Base-by-base conservation (phyloP, 2,113 vertebrate species). In the Plecturocebus donacophilus region DNA sequence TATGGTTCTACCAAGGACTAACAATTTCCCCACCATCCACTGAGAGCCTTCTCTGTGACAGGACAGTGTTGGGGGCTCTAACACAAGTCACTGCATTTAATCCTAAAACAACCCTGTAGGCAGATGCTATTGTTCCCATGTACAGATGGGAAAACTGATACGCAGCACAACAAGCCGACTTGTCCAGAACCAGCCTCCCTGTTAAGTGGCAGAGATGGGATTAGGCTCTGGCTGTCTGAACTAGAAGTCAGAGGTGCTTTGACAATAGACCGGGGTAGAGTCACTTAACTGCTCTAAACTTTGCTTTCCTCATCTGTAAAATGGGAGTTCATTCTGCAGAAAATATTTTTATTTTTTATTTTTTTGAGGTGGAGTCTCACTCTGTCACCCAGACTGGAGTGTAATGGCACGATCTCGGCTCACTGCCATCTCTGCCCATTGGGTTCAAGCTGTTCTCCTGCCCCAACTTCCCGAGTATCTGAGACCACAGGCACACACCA, bases 201-300 rank as follows among this genome's bases (percentile, higher is more conserved):
- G 6, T 13, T 38, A 20, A 1, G 7, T 1, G 40, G 54, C 4
- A 38, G 82, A 40, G 56, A 68, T 8, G 5, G 5, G 4, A 8
- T 25, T 38, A 7, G 56, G 23, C 13, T 40, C 17, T 25, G 12
- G 10, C 40, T 40, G 54, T 56, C 45, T 30, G 87, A 23, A 5
- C 25, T 27, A n/a, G 25, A 68, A 40, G 54, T 52, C 38, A 30
- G 32, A 87, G 38, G n/a, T 2, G 0, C 47, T 52, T 52, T 35
- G 68, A 75, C 8, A 2, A 5, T 8, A 68, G 52, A 32, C 47
- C 12, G 68, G 4, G 0, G 0, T 12, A 32, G 38, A 58, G 21
- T 27, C 45, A 49, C 14, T 2, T 38, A 58, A 54, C 40, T 4
- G 6, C 66, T 66, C 3, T 12, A 27, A 89, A 30, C 49, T 42